A percentile compares a stretch with the other conserved stretches of the same genome.
Conservation (phyloP, 2,113 vertebrate genomes). For the Pelmatolapia mariae region DNA sequence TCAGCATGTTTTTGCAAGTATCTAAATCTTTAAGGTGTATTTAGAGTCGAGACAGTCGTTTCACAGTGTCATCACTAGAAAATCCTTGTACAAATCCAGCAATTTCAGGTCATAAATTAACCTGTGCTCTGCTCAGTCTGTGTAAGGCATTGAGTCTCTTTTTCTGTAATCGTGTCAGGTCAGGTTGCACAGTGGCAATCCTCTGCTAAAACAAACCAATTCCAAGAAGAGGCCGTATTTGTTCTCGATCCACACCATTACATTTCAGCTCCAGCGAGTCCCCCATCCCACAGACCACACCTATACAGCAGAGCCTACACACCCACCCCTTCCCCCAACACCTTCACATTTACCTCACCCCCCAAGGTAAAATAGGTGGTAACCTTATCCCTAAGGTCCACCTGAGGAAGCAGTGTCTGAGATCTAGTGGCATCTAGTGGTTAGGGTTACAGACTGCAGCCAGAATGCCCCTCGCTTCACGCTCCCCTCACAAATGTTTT, state of each 20-base stretch:
- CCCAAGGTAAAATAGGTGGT: neutral
- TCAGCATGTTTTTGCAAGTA: neutral
- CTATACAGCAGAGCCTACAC: neutral
- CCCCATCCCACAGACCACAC: neutral
- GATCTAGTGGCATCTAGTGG: neutral
- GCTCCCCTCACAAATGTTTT: neutral
- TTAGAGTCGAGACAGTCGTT: neutral
- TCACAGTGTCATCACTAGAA: neutral
- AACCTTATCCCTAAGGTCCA: neutral
- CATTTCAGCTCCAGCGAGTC: conserved; percentile 24
- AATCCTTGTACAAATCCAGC: neutral
- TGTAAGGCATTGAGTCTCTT: conserved; percentile 19
- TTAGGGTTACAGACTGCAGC: neutral
- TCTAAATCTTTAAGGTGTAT: neutral
- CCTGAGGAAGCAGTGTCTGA: neutral
- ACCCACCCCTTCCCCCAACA: neutral
- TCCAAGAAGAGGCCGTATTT: conserved; percentile 62
- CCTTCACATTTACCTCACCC: conserved; percentile 5
- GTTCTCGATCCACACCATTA: conserved; percentile 67
- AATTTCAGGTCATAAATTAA: neutral
- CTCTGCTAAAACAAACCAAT: conserved; percentile 76
- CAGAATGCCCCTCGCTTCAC: neutral
- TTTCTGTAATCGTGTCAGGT: conserved; percentile 74
- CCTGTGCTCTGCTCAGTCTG: neutral
- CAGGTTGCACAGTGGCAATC: conserved; percentile 74